These are phyloP conservation scores for Cavia aperea DNA, from an alignment of 2,113 vertebrate species.

Conservation along the genomic window DNA sequence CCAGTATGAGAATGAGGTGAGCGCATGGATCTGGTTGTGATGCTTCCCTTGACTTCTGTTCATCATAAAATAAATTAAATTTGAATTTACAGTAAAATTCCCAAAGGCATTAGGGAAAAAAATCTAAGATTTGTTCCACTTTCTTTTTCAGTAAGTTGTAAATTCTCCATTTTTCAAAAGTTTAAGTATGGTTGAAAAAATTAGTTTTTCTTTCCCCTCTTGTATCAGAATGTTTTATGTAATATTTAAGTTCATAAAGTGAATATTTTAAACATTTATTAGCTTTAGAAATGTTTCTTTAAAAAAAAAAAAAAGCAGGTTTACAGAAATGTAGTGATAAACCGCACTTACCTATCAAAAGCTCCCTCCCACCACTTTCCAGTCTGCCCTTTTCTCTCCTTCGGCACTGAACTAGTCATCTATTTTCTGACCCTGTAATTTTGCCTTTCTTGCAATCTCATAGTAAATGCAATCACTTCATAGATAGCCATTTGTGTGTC, in stretches of 20 bases:
- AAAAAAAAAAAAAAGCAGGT: neutral
- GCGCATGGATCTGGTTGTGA: neutral
- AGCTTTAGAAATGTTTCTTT: conserved; percentile 11
- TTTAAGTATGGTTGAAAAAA: neutral
- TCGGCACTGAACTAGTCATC: neutral
- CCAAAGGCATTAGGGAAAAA: neutral
- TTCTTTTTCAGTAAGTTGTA: neutral
- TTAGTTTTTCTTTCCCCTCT: neutral
- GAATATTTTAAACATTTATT: neutral
- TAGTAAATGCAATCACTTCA: neutral
- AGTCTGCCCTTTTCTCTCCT: neutral
- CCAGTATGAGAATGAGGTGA: conserved; percentile 99
- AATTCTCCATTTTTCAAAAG: neutral
- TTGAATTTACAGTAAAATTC: neutral
- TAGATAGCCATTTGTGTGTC: neutral
- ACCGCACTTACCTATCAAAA: neutral
- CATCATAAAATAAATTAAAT: neutral
- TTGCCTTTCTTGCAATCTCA: neutral
- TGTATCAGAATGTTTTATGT: neutral
- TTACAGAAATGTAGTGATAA: neutral
- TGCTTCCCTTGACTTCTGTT: neutral
- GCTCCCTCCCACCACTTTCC: neutral
- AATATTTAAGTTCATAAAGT: neutral
- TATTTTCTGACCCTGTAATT: neutral
- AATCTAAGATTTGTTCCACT: neutral